Evolutionary conservation across 2,888 invertebrate genomes (phyloP).

Genomic region (Idaea straminata): DNA sequence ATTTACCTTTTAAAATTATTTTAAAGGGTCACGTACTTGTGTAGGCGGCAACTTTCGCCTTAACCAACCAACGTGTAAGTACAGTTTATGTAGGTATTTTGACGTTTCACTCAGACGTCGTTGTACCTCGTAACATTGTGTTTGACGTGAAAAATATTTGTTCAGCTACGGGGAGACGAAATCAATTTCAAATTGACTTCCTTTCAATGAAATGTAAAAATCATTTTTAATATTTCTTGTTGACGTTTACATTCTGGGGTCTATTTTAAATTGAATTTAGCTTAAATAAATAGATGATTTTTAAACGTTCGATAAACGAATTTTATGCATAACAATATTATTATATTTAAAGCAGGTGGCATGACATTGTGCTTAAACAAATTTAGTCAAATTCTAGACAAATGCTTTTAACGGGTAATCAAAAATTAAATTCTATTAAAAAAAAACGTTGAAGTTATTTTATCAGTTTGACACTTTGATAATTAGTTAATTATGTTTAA

Average conservation of each 20-base stretch:
- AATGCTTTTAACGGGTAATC: too few species aligned
- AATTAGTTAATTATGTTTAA: too few species aligned
- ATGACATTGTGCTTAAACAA: too few species aligned
- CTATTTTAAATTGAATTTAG: neutral
- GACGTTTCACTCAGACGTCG: constrained; percentile 56
- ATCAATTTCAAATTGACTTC: constrained; percentile 47
- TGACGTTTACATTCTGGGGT: constrained; percentile 17
- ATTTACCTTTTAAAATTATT: constrained; percentile 11
- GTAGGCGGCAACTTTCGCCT: constrained; percentile 3
- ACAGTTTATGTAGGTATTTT: constrained; percentile 23
- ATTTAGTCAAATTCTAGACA: too few species aligned
- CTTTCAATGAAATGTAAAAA: constrained; percentile 25
- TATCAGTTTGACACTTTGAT: too few species aligned
- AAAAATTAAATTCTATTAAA: too few species aligned
- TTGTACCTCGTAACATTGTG: constrained; percentile 59
- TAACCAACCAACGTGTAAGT: constrained; percentile 4
- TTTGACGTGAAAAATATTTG: constrained; percentile 70
- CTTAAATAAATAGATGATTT: neutral
- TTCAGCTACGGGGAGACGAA: constrained; percentile 42
- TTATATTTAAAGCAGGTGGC: too few species aligned
- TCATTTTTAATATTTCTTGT: neutral
- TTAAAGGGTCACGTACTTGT: neutral
- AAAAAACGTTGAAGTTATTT: too few species aligned
- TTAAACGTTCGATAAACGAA: too few species aligned
- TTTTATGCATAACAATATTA: too few species aligned